These are phyloP conservation scores for Neopipo cinnamomea DNA, from an alignment of 2,113 vertebrate species.

Conservation along the genomic window DNA sequence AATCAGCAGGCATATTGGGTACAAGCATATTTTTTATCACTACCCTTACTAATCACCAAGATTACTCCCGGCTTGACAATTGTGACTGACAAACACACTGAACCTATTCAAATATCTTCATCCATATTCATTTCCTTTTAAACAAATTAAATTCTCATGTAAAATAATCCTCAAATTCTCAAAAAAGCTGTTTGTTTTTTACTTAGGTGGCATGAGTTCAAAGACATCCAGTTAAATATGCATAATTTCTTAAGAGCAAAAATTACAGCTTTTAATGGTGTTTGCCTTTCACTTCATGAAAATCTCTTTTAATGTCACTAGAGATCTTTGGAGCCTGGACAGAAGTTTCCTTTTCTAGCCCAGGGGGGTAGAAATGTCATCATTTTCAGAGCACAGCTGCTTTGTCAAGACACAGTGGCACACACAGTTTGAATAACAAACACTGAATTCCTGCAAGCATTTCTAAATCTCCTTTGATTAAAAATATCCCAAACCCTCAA, in stretches of 20 bases:
- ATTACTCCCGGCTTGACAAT: conserved; percentile 65
- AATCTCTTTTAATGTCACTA: conserved; percentile 38
- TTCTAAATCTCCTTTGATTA: neutral
- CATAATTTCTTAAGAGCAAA: conserved; percentile 55
- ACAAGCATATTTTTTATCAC: conserved; percentile 52
- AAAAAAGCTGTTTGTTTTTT: conserved; percentile 61
- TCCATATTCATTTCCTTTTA: conserved; percentile 68
- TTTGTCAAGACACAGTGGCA: conserved; percentile 5
- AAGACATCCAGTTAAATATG: conserved; percentile 62
- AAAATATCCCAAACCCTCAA: neutral
- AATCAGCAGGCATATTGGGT: conserved; percentile 2
- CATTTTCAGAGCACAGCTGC: conserved; percentile 16
- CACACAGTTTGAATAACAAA: conserved; percentile 16
- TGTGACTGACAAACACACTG: conserved; percentile 48
- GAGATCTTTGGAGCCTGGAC: conserved; percentile 10
- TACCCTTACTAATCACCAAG: conserved; percentile 56
- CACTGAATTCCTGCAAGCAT: neutral
- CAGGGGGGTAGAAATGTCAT: conserved; percentile 8
- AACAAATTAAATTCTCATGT: conserved; percentile 63
- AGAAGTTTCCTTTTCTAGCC: conserved; percentile 14
- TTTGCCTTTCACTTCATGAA: conserved; percentile 54
- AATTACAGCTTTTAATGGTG: conserved; percentile 53
- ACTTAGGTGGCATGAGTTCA: conserved; percentile 37
- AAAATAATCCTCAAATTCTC: conserved; percentile 65
- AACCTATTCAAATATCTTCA: conserved; percentile 56